These are phyloP conservation scores for Sciurus carolinensis DNA, from an alignment of 2,797 vertebrate species.

Conservation along the genomic window DNA sequence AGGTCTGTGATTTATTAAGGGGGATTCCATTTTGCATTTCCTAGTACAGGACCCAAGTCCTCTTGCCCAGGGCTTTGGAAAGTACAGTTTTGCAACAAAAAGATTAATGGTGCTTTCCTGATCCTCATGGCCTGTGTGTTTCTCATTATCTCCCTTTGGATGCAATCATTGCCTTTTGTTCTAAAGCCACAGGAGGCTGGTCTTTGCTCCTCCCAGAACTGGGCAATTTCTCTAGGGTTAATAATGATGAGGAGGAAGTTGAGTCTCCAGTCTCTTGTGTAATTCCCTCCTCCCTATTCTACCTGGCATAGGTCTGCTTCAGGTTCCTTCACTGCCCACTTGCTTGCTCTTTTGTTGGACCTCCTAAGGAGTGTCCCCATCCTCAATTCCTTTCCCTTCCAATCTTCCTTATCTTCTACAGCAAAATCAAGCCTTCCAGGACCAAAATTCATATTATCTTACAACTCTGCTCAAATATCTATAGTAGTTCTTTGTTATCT, in stretches of 20 bases:
- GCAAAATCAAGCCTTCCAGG: not conserved
- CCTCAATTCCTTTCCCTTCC: not conserved
- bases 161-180: not conserved
- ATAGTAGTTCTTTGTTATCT: not conserved
- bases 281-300: not conserved
- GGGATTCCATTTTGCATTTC: conserved; percentile 54
- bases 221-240: not conserved
- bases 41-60: not conserved
- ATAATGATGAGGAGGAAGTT: not conserved
- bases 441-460: not conserved
- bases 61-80: conserved; percentile 52
- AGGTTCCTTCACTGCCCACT: not conserved
- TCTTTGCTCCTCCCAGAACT: not conserved
- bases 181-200: conserved; percentile 5
- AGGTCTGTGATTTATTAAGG: conserved; percentile 48
- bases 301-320: not conserved
- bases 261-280: not conserved
- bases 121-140: not conserved
- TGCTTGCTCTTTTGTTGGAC: not conserved
- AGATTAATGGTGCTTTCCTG: conserved; percentile 52
- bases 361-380: not conserved
- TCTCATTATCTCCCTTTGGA: conserved; percentile 59
- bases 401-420: not conserved
- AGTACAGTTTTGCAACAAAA: conserved; percentile 66
- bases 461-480: not conserved